Conservation (phyloP, 2,113 vertebrate genomes). For the Meles meles region DNA sequence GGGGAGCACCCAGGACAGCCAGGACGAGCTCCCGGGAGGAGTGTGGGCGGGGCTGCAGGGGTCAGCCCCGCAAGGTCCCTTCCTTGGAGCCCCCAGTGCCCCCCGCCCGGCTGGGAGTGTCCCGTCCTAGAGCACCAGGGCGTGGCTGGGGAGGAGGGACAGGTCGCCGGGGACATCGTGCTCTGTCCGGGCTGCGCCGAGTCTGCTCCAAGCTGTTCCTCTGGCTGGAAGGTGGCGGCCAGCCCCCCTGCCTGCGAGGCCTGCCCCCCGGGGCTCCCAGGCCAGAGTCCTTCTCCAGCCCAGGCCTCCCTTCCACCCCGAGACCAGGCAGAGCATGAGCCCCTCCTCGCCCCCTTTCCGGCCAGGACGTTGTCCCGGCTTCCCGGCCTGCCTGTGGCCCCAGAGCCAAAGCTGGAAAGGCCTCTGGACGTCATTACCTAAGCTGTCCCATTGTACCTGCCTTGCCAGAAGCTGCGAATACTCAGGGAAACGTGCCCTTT, state of each 20-base stretch:
- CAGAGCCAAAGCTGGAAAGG: neutral
- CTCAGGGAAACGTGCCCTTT: neutral
- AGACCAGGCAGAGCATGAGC: neutral
- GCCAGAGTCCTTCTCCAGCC: neutral
- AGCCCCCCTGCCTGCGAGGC: neutral
- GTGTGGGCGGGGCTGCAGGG: rapidly evolving
- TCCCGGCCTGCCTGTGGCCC: neutral
- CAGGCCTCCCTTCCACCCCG: rapidly evolving
- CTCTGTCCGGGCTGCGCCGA: rapidly evolving
- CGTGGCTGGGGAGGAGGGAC: neutral
- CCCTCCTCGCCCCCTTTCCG: too few species aligned
- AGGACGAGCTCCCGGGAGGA: too few species aligned
- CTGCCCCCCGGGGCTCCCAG: neutral
- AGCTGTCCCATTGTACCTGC: neutral
- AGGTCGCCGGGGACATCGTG: rapidly evolving
- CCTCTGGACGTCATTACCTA: neutral
- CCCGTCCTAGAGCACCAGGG: neutral
- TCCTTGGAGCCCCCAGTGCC: neutral
- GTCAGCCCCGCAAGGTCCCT: neutral
- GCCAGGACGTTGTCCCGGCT: neutral
- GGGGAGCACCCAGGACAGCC: neutral
- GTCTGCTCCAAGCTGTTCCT: neutral
- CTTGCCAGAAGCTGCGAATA: slow-evolving; percentile 28
- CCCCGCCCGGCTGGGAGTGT: rapidly evolving
- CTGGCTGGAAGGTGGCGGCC: rapidly evolving